These are phyloP conservation scores for Steinernema scapterisci DNA, from an alignment of 2,888 invertebrate species.

Conservation along the genomic window DNA sequence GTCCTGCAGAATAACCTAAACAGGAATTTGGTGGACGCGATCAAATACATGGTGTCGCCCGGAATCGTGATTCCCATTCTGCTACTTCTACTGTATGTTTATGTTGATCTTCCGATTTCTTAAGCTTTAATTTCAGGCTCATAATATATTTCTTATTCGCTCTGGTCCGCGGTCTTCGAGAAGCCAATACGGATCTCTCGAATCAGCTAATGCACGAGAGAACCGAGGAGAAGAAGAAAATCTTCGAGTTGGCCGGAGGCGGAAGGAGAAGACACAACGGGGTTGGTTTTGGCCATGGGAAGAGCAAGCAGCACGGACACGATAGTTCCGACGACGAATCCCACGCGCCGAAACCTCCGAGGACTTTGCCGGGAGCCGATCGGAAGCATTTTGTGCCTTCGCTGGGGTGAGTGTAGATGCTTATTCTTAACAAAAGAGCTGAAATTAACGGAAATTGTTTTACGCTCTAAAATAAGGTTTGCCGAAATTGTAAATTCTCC, in stretches of 20 bases:
- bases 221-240: constrained; percentile 89
- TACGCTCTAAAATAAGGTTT: too few species aligned
- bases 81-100: constrained; percentile 70
- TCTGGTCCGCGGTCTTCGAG: constrained; percentile 83
- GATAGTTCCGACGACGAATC: constrained; percentile 25
- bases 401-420: constrained; percentile 8
- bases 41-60: constrained; percentile 88
- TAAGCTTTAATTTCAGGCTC: constrained; percentile 70
- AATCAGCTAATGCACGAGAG: constrained; percentile 74
- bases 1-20: constrained; percentile 59
- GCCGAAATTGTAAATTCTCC: neutral
- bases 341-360: neutral
- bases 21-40: constrained; percentile 53
- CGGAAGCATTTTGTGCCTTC: constrained; percentile 18
- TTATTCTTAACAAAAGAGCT: neutral
- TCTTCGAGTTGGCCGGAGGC: constrained; percentile 82
- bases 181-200: constrained; percentile 90
- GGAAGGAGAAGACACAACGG: constrained; percentile 50
- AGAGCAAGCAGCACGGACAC: constrained; percentile 6
- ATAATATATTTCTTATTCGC: constrained; percentile 93
- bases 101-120: neutral
- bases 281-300: neutral
- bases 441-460: neutral
- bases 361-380: neutral
- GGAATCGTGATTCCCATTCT: constrained; percentile 90